Conservation (phyloP, 2,797 vertebrate species). For the Chromis chromis region DNA sequence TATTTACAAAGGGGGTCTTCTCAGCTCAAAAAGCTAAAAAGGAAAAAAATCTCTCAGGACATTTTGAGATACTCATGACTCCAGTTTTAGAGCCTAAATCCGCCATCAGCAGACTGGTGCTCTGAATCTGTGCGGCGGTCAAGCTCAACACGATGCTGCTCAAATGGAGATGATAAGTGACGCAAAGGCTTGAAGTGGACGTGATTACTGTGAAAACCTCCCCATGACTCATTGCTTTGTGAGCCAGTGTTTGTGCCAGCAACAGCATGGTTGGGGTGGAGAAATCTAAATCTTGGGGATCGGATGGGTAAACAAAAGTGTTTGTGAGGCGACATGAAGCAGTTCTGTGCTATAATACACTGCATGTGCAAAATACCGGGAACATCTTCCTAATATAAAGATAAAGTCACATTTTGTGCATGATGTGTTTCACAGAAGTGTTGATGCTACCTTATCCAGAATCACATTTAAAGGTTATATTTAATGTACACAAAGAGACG, state of each 20-base stretch:
- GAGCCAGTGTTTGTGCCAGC: conserved; percentile 23
- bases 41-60: background rate
- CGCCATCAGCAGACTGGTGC: background rate
- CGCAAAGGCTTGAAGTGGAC: conserved; percentile 34
- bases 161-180: conserved; percentile 36
- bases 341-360: conserved; percentile 7
- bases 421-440: too few species aligned
- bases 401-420: background rate
- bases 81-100: background rate
- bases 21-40: background rate
- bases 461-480: background rate
- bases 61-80: background rate
- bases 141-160: conserved; percentile 24
- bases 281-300: conserved; percentile 39
- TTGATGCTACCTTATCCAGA: background rate
- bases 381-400: background rate
- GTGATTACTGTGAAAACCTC: conserved; percentile 55
- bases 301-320: conserved; percentile 28
- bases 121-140: conserved; percentile 8
- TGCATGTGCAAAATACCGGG: conserved; percentile 1
- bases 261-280: conserved; percentile 10
- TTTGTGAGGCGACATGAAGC: conserved; percentile 11
- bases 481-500: background rate
- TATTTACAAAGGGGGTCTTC: background rate
- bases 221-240: conserved; percentile 51